Evolutionary conservation across 2,113 vertebrate genomes (phyloP).

Genomic region (Mobula birostris): DNA sequence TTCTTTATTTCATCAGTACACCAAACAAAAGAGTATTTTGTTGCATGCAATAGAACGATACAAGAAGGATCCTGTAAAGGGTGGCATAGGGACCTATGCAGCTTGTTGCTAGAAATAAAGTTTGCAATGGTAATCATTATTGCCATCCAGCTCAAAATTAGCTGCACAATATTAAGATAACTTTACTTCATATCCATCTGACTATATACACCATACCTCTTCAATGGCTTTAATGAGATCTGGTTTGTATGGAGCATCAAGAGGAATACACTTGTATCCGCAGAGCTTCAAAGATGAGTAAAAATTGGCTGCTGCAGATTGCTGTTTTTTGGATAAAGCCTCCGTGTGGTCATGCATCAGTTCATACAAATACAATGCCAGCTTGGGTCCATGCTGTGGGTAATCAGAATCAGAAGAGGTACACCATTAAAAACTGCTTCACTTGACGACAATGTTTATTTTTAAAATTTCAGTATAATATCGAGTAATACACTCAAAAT

Average conservation of each 20-base stretch:
- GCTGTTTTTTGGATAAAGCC: slow-evolving; percentile 72
- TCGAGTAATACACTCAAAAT: too few relatives aligned
- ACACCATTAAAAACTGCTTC: background rate
- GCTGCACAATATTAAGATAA: background rate
- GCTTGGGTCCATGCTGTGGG: slow-evolving; percentile 83
- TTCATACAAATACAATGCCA: slow-evolving; percentile 85
- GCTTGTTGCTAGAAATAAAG: background rate
- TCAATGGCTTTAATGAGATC: slow-evolving; percentile 77
- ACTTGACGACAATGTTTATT: background rate
- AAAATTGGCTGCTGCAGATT: slow-evolving; percentile 61
- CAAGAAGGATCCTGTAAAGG: too few relatives aligned
- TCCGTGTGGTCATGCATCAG: slow-evolving; percentile 76
- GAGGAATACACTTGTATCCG: slow-evolving; percentile 78
- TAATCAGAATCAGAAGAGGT: slow-evolving; percentile 33
- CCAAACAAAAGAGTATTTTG: background rate
- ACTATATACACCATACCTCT: slow-evolving; percentile 61
- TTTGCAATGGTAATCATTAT: background rate
- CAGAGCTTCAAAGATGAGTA: slow-evolving; percentile 76
- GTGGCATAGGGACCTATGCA: too few relatives aligned
- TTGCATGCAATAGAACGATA: background rate
- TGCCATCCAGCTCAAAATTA: background rate
- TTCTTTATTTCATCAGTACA: background rate
- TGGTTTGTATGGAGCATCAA: slow-evolving; percentile 65
- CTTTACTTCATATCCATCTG: background rate
- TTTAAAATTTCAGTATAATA: background rate